phyloP scores from a whole-genome alignment of 2,888 invertebrate genomes.

The Danaus chrysippus region DNA sequence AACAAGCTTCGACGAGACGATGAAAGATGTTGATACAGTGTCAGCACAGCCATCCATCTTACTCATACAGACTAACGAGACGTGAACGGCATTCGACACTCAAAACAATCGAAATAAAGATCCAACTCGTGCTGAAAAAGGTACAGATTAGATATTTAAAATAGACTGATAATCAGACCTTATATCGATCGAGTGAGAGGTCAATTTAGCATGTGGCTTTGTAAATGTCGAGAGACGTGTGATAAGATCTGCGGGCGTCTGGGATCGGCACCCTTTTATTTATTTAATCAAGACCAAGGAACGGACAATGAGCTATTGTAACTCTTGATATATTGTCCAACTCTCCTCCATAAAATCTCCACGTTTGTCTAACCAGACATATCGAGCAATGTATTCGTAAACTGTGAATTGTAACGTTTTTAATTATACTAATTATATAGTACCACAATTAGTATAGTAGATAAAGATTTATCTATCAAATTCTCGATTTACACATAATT shows the following conservation, averaged over 20 bases:
- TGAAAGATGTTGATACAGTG: conserved; percentile 43
- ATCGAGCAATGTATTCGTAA: conserved; percentile 35
- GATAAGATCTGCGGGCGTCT: conserved; percentile 70
- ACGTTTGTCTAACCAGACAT: conserved; percentile 46
- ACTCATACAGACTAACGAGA: conserved; percentile 41
- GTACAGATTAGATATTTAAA: conserved; percentile 45
- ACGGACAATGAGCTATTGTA: conserved; percentile 78
- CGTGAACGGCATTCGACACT: conserved; percentile 38
- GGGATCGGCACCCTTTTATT: conserved; percentile 73
- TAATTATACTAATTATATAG: neutral
- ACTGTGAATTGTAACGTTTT: conserved; percentile 19
- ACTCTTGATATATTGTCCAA: conserved; percentile 67
- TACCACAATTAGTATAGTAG: neutral
- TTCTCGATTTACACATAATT: too few species aligned
- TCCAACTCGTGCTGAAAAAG: conserved; percentile 38
- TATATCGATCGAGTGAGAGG: conserved; percentile 49
- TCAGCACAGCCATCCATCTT: conserved; percentile 44
- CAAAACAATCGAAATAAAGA: conserved; percentile 43
- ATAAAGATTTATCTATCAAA: neutral
- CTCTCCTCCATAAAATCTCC: conserved; percentile 56
- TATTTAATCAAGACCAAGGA: conserved; percentile 74
- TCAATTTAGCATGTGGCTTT: conserved; percentile 50
- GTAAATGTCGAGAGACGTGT: conserved; percentile 56
- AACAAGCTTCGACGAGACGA: conserved; percentile 35
- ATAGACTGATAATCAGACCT: conserved; percentile 47